phyloP scores from a whole-genome alignment of 1,140 invertebrate species.

The Penaeus indicus region DNA sequence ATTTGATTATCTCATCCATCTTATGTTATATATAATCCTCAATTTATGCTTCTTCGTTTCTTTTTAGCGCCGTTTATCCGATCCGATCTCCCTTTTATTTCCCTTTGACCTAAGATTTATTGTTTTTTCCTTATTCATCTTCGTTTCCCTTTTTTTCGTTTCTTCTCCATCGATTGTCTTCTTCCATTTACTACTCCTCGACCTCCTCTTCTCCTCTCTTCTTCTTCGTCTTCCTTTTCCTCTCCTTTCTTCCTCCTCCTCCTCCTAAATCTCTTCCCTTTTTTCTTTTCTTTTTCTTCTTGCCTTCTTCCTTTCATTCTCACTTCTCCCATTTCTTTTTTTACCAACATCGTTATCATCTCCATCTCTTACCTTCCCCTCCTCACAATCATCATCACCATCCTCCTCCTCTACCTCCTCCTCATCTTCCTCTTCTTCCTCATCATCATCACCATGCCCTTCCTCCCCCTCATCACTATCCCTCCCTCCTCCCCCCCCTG shows the following conservation, averaged over 20 bases:
- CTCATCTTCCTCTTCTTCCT: background rate
- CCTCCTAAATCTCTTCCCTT: background rate
- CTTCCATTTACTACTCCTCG: background rate
- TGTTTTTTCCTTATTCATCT: conserved; percentile 28
- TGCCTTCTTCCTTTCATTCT: background rate
- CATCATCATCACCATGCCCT: background rate
- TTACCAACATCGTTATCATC: background rate
- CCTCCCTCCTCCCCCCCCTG: background rate
- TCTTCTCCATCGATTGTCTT: background rate
- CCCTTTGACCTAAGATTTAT: background rate
- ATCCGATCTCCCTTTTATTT: no score
- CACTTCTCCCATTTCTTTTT: conserved; percentile 13
- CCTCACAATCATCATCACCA: background rate
- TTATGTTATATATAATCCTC: no score
- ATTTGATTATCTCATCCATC: no score
- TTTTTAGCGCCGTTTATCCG: no score
- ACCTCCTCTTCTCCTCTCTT: no score
- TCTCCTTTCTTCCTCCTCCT: no score
- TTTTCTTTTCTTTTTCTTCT: background rate
- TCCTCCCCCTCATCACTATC: background rate
- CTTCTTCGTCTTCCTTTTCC: background rate
- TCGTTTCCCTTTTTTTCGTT: conserved; percentile 39
- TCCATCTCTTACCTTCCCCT: background rate
- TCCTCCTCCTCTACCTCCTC: background rate
- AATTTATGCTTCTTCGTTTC: no score